Conservation (phyloP, 2,888 invertebrate species). For the Ectropis crepuscularia region DNA sequence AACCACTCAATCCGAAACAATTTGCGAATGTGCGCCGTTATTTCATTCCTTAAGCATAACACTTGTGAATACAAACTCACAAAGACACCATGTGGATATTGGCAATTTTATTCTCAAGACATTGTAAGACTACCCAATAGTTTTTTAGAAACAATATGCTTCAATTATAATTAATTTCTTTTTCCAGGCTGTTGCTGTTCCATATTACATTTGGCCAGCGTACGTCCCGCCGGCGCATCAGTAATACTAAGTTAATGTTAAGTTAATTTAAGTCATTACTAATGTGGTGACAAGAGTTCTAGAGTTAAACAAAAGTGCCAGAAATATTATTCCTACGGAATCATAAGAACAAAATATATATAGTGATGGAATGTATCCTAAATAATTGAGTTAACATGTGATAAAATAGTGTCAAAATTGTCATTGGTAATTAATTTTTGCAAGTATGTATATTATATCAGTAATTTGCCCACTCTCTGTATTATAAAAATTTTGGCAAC, state of each 20-base stretch:
- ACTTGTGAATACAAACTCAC: too few species aligned
- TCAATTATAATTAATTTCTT: slow-evolving; percentile 17
- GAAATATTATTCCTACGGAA: slow-evolving; percentile 49
- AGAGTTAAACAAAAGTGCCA: slow-evolving; percentile 77
- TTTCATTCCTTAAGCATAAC: too few species aligned
- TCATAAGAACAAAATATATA: slow-evolving; percentile 19
- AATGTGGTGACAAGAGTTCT: slow-evolving; percentile 59
- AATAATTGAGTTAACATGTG: not conserved
- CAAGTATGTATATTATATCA: too few species aligned
- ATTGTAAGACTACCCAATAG: not conserved
- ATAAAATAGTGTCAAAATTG: too few species aligned
- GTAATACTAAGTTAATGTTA: slow-evolving; percentile 43
- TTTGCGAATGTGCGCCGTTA: too few species aligned
- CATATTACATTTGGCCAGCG: slow-evolving; percentile 71
- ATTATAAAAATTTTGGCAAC: not conserved
- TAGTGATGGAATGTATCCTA: not conserved
- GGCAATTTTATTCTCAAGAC: too few species aligned
- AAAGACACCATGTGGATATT: too few species aligned
- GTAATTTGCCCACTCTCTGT: too few species aligned
- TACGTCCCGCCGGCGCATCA: slow-evolving; percentile 68
- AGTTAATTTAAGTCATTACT: slow-evolving; percentile 29
- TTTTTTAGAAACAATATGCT: not conserved
- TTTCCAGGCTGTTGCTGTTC: slow-evolving; percentile 63
- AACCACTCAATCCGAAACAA: too few species aligned
- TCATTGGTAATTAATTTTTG: too few species aligned